Conservation (phyloP, 2,113 vertebrate genomes). For the Sylvietta virens region DNA sequence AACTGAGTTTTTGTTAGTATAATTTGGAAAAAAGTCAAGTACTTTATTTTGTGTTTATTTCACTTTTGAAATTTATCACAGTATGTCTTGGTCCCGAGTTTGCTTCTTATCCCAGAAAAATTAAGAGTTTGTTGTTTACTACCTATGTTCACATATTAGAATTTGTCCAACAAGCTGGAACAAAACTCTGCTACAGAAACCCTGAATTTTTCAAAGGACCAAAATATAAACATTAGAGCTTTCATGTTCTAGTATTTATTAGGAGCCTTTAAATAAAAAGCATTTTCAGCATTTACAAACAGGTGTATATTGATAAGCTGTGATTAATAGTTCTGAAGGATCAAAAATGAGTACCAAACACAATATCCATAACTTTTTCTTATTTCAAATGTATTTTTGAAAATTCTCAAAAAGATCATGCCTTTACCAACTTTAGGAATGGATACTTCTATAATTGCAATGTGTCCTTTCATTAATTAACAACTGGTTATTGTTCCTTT, state of each 20-base stretch:
- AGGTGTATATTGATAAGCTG: neutral
- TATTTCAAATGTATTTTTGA: neutral
- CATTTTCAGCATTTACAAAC: neutral
- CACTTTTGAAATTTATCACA: neutral
- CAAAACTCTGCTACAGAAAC: neutral
- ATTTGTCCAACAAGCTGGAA: neutral
- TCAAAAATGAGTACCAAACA: neutral
- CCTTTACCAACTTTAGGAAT: neutral
- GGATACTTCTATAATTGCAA: neutral
- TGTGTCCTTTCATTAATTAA: neutral
- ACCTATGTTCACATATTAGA: neutral
- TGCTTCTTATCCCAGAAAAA: neutral
- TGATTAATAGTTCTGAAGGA: neutral
- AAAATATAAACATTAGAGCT: neutral
- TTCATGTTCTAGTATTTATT: neutral
- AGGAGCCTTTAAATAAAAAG: neutral
- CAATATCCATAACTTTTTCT: neutral
- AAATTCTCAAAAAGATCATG: neutral
- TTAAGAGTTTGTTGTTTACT: neutral
- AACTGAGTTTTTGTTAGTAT: neutral
- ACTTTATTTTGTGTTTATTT: neutral
- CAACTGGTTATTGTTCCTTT: neutral
- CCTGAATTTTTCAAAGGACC: neutral
- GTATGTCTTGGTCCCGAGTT: neutral
- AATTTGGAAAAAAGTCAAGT: neutral